phyloP scores from a whole-genome alignment of 1,140 invertebrate species.

The Antheraea pernyi region DNA sequence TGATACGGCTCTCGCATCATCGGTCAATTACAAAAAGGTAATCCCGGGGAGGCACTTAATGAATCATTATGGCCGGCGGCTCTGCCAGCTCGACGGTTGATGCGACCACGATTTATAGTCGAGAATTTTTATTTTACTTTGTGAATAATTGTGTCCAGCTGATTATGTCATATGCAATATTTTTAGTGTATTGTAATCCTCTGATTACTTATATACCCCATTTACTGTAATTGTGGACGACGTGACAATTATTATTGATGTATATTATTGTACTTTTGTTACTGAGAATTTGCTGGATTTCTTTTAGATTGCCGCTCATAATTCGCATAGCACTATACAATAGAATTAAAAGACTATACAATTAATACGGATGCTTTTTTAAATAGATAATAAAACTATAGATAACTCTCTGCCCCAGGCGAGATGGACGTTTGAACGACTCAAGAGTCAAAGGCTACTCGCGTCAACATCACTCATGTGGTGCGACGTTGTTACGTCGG shows the following conservation, averaged over 20 bases:
- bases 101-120: conserved; percentile 58
- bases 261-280: background rate
- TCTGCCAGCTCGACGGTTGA: conserved; percentile 46
- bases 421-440: conserved; percentile 56
- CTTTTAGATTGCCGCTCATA: too few relatives aligned
- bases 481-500: conserved; percentile 41
- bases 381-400: conserved; percentile 38
- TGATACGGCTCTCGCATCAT: conserved; percentile 66
- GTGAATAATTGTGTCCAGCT: conserved; percentile 12
- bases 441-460: conserved; percentile 61
- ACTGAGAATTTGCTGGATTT: background rate
- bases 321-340: too few relatives aligned
- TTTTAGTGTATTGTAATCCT: background rate
- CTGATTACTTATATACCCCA: background rate
- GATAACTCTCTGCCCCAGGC: conserved; percentile 35
- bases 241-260: too few relatives aligned
- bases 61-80: conserved; percentile 69
- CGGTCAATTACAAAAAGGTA: conserved; percentile 74
- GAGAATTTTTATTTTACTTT: conserved; percentile 29
- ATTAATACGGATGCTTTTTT: background rate
- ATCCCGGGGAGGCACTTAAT: conserved; percentile 74
- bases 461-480: conserved; percentile 62
- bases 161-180: conserved; percentile 3
- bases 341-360: background rate
- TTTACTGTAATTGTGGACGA: background rate